Evolutionary conservation across 2,113 vertebrate genomes (phyloP).

Genomic region (Cochlearius cochlearius): DNA sequence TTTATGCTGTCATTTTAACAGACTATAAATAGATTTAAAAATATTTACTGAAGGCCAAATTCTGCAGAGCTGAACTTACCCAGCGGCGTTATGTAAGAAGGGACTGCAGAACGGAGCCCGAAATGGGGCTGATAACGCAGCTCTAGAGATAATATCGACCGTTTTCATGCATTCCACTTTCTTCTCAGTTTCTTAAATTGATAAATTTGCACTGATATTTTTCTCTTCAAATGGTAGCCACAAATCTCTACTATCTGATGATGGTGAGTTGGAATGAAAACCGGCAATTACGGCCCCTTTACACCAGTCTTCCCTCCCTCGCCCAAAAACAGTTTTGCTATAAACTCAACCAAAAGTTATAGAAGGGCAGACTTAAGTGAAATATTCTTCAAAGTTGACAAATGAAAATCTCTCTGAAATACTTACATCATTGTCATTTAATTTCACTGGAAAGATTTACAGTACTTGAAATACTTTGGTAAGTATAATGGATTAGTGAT

Average conservation of each 20-base stretch:
- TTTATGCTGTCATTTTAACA: conserved; percentile 12
- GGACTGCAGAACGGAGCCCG: neutral
- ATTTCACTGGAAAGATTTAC: neutral
- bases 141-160: neutral
- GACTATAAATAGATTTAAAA: conserved; percentile 36
- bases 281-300: neutral
- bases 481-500: neutral
- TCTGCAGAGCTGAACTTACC: neutral
- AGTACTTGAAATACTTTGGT: neutral
- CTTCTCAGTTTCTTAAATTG: neutral
- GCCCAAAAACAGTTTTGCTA: neutral
- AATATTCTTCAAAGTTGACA: neutral
- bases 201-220: neutral
- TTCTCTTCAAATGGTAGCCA: neutral
- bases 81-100: neutral
- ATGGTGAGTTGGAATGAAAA: neutral
- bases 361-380: neutral
- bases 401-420: neutral
- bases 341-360: neutral
- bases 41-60: conserved; percentile 46
- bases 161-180: neutral
- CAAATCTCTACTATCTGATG: neutral
- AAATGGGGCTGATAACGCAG: neutral
- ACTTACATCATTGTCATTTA: neutral
- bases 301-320: neutral